Percentiles rank a stretch among this genome's conserved stretches.
These are phyloP conservation scores for Sebastes iracundus DNA, from an alignment of 2,797 vertebrate genomes.

Conservation along the genomic window DNA sequence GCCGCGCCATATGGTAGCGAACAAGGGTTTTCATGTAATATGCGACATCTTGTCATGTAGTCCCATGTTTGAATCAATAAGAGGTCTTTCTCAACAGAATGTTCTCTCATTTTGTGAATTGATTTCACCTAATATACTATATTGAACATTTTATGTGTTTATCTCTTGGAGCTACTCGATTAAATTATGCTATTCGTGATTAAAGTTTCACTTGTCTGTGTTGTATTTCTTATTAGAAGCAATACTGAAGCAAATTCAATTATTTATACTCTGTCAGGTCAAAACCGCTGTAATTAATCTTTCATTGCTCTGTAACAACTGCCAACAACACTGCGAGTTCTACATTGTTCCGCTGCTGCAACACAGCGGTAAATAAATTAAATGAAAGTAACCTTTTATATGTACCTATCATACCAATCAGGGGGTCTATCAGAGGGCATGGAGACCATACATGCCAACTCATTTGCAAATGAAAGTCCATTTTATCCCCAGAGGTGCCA, in stretches of 20 bases:
- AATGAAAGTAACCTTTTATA: neutral
- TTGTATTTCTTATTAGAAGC: neutral
- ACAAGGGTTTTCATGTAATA: neutral
- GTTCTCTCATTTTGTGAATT: neutral
- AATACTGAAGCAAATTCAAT: conserved; percentile 9
- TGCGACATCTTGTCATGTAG: neutral
- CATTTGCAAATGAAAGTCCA: conserved; percentile 7
- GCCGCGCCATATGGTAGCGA: conserved; percentile 26
- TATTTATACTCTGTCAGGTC: conserved; percentile 7
- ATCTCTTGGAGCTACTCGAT: neutral
- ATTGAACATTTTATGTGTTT: neutral
- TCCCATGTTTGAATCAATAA: neutral
- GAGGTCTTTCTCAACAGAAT: neutral
- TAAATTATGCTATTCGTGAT: neutral
- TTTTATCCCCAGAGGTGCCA: conserved; percentile 8
- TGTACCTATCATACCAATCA: neutral
- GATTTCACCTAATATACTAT: neutral
- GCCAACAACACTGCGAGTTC: neutral
- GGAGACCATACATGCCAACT: neutral
- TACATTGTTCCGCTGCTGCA: neutral
- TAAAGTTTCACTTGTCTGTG: neutral
- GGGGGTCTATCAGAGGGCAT: neutral
- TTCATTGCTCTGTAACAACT: neutral
- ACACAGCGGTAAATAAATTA: neutral
- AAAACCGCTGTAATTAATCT: conserved; percentile 13